A percentile compares a stretch with the other conserved stretches of the same genome.
These are phyloP conservation scores for Diplolepis rosae DNA, from an alignment of 2,888 invertebrate genomes.

Conservation along the genomic window DNA sequence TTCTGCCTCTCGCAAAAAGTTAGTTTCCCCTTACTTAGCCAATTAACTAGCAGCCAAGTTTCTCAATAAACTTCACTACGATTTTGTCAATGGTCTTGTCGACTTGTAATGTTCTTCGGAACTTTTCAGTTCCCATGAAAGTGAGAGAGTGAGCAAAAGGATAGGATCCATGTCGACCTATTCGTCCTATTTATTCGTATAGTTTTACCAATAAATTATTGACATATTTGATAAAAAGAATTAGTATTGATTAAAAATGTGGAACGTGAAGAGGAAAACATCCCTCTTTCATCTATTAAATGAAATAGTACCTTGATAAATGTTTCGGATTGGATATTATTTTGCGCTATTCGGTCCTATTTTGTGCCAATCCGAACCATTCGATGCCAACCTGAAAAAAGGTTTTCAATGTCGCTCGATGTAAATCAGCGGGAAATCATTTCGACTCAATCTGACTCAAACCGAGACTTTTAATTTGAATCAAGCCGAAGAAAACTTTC, in stretches of 20 bases:
- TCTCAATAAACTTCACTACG: slow-evolving; percentile 21
- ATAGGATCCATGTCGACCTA: background rate
- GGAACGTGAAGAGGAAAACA: background rate
- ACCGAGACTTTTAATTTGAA: no score
- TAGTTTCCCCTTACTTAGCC: background rate
- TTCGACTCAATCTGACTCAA: no score
- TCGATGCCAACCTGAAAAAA: no score
- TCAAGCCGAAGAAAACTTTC: no score
- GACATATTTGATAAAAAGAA: background rate
- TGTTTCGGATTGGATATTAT: no score
- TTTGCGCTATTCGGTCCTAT: no score
- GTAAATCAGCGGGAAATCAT: no score
- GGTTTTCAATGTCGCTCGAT: no score
- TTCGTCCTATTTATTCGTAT: background rate
- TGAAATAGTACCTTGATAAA: no score
- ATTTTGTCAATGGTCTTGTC: slow-evolving; percentile 8
- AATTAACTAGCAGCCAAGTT: slow-evolving; percentile 20
- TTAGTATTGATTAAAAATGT: background rate
- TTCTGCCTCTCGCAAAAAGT: background rate
- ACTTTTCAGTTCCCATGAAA: slow-evolving; percentile 3
- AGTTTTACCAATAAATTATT: background rate
- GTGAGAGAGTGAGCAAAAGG: background rate
- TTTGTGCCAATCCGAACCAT: no score
- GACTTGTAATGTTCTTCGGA: slow-evolving; percentile 20
- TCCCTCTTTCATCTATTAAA: no score